Conservation (phyloP, 2,113 vertebrate genomes). For the Osmerus mordax region DNA sequence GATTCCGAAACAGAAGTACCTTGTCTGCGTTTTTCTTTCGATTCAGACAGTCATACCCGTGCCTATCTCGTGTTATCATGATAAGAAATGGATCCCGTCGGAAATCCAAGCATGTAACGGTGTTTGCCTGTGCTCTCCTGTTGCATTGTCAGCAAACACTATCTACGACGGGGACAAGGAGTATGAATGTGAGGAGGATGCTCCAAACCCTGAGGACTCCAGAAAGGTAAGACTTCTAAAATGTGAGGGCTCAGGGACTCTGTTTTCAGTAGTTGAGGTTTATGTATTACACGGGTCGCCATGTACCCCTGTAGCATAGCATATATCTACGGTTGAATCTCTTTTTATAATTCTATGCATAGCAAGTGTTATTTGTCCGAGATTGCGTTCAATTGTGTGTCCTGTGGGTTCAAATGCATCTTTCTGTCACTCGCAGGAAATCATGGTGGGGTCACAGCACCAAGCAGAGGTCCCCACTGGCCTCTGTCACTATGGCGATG, state of each 20-base stretch:
- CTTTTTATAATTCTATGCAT: too few relatives aligned
- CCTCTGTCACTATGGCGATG: constrained; percentile 76
- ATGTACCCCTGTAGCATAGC: neutral
- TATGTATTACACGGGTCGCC: neutral
- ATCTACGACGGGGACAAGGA: constrained; percentile 93
- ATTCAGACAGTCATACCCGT: neutral
- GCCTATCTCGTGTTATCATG: neutral
- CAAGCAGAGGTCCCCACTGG: constrained; percentile 92
- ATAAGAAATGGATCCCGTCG: neutral
- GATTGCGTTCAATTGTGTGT: neutral
- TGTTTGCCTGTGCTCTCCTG: constrained; percentile 8
- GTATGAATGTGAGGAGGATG: constrained; percentile 88
- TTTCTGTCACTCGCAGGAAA: constrained; percentile 77
- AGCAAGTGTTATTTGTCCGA: neutral
- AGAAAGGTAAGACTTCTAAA: constrained; percentile 79
- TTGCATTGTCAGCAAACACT: constrained; percentile 80
- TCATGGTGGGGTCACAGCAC: constrained; percentile 95
- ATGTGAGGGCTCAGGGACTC: too few relatives aligned
- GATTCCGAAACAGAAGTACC: too few relatives aligned
- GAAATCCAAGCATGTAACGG: neutral
- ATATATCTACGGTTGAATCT: too few relatives aligned
- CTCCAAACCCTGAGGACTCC: constrained; percentile 87
- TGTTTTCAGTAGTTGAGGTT: neutral
- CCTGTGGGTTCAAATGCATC: too few relatives aligned
- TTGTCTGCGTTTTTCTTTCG: neutral